Base-by-base conservation (phyloP, 2,888 invertebrate species). In the Oeneis ivallda region DNA sequence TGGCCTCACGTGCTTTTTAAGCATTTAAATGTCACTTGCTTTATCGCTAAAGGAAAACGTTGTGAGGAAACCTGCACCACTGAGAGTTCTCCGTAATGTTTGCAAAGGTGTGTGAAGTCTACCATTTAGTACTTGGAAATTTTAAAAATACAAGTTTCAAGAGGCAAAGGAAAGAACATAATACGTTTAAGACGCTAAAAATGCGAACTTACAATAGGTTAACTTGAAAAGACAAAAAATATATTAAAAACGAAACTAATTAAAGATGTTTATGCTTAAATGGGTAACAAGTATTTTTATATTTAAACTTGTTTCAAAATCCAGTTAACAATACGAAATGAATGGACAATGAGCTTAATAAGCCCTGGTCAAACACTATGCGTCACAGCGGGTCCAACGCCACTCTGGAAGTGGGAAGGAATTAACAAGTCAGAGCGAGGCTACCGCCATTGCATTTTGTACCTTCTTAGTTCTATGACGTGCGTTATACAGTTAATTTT, bases 301-400 rank as follows among this genome's bases (percentile, higher is more conserved):
- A 53, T 34, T 34, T 34, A 53, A 37, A 53, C 15, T 53, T 53
- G 37, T 10, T 53, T 53, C 34, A 15, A 53, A 53, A 53, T 53
- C 34, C 53, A 53, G n/a, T 53, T 53, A 53, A 53, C 26, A n/a
- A 15, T 53, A 53, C 34, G 1, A 53, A n/a, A 53, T 53, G 53
- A 34, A 53, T 37, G 10, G 9, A 15, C 37, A 53, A 53, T 37
- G 34, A 53, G 15, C 7, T 15, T 15, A 43, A 26, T 26, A 13
- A 47, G 17, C 4, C 1, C 11, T 50, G 26, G 49, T 50, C 26
- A 50, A 50, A 50, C 5, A 26, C 9, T 6, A 17, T 17, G 17
- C 17, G 45, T n/a, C 13, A 7, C 1, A 43, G n/a, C 43, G n/a
- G 11, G 1, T 43, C 37, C 0, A 13, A n/a, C 5, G n/a, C 0